Evolutionary conservation across 2,797 vertebrate genomes (phyloP), one percentile per base, ranked within the genome.

Genomic region (Fringilla coelebs): DNA sequence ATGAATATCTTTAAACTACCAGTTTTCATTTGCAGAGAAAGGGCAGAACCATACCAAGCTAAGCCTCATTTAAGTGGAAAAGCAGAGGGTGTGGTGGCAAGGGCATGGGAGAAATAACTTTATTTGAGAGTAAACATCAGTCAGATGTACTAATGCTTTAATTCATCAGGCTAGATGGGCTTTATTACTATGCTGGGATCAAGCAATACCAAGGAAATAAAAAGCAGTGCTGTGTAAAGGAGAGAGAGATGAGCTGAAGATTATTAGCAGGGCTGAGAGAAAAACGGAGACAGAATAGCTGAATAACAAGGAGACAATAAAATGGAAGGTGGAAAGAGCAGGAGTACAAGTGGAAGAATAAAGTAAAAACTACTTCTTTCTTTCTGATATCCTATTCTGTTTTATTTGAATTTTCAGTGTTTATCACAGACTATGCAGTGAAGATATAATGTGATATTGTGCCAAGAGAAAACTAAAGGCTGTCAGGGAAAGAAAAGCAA

Each of bases 1-100:
- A 60, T 21, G 55, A 89, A 91, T 66, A 85, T 93, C 94, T 96
- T 97, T 96, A 96, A 96, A 96, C 36, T 91, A 96, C 93, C 93
- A 84, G 68, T 97, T 97, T 95, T 91, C 88, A 95, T 96, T 93
- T 95, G 75, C 94, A 95, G 95, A 93, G 90, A 78, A 74, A 71
- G 68, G 40, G 70, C 66, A 96, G 66, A 77, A 58, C 18, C 20
- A 8, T 73, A 88, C 51, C 48, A 95, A 85, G 49, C 36, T 93
- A 85, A 94, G 88, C 62, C 55, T 94, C 67, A 68, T 90, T 95
- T 95, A 92, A 89, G 77, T 95, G 88, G 85, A 87, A 79, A 62
- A 95, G 48, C 92, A 78, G 79, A 86, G 90, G 57, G 46, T 48
- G 67, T 49, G 19, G 72, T 8, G 2, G 81, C 93, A 85, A 95